phyloP scores from a whole-genome alignment of 92 coral and sea anemone species.

The Hydrozoanthus gracilis region DNA sequence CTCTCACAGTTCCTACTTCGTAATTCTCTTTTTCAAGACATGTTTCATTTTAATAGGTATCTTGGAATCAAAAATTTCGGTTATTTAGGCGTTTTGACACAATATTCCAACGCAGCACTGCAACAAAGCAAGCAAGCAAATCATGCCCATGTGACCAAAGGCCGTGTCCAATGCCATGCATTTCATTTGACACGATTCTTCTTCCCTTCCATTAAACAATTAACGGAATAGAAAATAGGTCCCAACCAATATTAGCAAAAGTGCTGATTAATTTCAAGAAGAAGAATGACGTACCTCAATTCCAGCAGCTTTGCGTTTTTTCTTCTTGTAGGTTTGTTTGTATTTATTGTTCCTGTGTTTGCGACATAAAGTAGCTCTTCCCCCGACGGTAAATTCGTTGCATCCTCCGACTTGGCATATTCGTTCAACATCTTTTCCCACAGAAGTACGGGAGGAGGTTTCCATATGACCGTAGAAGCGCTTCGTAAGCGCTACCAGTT shows the following conservation, averaged over 20 bases:
- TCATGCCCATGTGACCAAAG: conserved; percentile 24
- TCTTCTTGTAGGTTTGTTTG: conserved; percentile 99
- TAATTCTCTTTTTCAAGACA: background rate
- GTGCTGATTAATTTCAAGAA: background rate
- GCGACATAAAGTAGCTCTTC: conserved; percentile 90
- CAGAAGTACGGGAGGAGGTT: conserved; percentile 50
- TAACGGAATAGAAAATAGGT: background rate
- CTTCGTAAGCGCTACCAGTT: background rate
- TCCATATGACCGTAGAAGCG: conserved; percentile 61
- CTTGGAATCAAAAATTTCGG: background rate
- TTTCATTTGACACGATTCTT: background rate
- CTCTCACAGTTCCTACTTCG: background rate
- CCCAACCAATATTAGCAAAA: background rate
- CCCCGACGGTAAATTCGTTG: conserved; percentile 89
- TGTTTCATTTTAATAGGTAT: background rate
- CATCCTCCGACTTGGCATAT: conserved; percentile 97
- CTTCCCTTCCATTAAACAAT: background rate
- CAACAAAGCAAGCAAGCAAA: conserved; percentile 20
- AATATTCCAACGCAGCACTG: background rate
- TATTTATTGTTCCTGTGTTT: conserved; percentile 97
- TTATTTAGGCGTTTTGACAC: background rate
- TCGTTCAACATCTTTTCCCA: conserved; percentile 55
- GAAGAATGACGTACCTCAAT: conserved; percentile 61
- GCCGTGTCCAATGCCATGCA: conserved; percentile 4
- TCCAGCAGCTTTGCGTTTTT: conserved; percentile 86